Evolutionary conservation across 2,797 vertebrate genomes (phyloP).

Genomic region (Macrochelys suwanniensis): DNA sequence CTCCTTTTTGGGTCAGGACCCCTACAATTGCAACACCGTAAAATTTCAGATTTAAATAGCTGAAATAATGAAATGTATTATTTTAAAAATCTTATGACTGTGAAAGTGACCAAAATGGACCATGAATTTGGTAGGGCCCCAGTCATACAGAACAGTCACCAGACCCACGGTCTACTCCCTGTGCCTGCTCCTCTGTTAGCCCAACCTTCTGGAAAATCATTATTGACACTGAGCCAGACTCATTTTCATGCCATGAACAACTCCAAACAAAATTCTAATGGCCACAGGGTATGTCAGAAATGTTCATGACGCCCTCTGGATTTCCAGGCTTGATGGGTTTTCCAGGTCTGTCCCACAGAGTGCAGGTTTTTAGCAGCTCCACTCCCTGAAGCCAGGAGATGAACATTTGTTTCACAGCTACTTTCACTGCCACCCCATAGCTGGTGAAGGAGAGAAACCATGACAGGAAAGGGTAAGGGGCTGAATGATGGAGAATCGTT

Average conservation of each 20-base stretch:
- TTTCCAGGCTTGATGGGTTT: neutral
- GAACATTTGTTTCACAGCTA: neutral
- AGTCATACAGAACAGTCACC: neutral
- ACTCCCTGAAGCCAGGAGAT: neutral
- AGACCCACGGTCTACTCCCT: neutral
- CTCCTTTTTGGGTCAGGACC: too few relatives aligned
- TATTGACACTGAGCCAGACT: neutral
- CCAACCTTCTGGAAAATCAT: neutral
- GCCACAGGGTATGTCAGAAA: neutral
- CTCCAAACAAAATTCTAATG: neutral
- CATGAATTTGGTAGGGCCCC: too few relatives aligned
- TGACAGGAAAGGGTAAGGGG: neutral
- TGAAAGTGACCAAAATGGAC: too few relatives aligned
- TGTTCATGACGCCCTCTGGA: neutral
- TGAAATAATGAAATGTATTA: too few relatives aligned
- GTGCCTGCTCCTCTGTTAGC: neutral
- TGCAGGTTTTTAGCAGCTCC: neutral
- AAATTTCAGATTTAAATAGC: too few relatives aligned
- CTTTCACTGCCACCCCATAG: neutral
- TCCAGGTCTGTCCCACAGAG: neutral
- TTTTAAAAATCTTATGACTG: too few relatives aligned
- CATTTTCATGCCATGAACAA: neutral
- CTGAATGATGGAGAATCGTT: neutral
- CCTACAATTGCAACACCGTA: too few relatives aligned
- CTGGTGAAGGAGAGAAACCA: neutral